Percentiles rank a stretch among this genome's conserved stretches.
These are phyloP conservation scores for Ectropis grisescens DNA, from an alignment of 1,140 invertebrate genomes.

Conservation along the genomic window DNA sequence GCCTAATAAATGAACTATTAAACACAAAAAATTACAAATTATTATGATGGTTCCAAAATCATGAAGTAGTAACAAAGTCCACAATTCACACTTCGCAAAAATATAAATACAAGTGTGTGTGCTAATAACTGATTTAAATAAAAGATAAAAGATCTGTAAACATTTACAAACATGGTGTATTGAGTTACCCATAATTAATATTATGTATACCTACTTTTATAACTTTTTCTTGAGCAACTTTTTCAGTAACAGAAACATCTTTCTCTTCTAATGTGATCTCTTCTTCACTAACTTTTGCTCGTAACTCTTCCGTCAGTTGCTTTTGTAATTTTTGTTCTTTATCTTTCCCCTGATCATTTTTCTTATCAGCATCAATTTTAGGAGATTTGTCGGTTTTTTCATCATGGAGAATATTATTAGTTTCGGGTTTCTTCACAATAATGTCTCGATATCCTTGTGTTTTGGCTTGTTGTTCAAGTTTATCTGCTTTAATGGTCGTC, in stretches of 20 bases:
- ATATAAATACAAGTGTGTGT: too few relatives aligned
- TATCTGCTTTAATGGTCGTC: conserved; percentile 51
- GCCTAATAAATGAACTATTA: too few relatives aligned
- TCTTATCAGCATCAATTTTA: conserved; percentile 29
- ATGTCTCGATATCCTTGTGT: conserved; percentile 24
- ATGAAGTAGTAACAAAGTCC: too few relatives aligned
- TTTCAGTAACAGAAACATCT: conserved; percentile 35
- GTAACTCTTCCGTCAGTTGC: conserved; percentile 43
- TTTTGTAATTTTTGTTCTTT: conserved; percentile 34
- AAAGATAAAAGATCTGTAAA: too few relatives aligned
- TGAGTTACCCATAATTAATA: too few relatives aligned
- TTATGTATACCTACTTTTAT: too few relatives aligned
- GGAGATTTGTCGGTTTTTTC: too few relatives aligned
- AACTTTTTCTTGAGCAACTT: conserved; percentile 41
- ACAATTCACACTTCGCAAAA: too few relatives aligned
- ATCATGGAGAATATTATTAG: conserved; percentile 16
- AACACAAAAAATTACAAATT: too few relatives aligned
- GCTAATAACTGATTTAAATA: too few relatives aligned
- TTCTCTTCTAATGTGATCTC: conserved; percentile 52
- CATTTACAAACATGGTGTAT: too few relatives aligned
- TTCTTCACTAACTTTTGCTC: conserved; percentile 45
- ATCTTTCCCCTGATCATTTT: conserved; percentile 69
- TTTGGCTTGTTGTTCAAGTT: conserved; percentile 34
- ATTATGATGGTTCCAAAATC: too few relatives aligned
- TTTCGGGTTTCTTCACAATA: conserved; percentile 20